Base-by-base conservation (phyloP, 2,888 invertebrate species). In the Eumerus sabulonum region DNA sequence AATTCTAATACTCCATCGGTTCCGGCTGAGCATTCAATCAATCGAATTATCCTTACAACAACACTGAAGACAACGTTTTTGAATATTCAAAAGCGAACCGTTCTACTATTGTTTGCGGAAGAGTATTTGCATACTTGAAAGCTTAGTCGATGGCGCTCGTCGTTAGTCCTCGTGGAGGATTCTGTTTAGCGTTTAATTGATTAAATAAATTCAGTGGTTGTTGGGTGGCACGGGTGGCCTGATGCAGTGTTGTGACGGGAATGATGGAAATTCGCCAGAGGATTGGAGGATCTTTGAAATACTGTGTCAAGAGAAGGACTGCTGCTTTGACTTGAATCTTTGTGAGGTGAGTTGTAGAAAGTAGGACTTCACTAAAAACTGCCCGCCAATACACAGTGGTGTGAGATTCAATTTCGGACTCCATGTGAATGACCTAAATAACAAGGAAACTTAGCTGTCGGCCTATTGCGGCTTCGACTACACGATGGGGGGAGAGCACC, bases 271-370 rank as follows among this genome's bases (percentile, higher is more conserved):
- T 85, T 90, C 90, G 27, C 90, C 91, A 82, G 94, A 94, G 85
- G 94, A 95, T 87, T 94, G 94, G 93, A 92, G 92, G 85, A 91
- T 94, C 81, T 95, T 92, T 86, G 93, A 94, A 88, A 91, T 92
- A 4, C 88, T 94, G 76, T 92, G 92, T 83, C 85, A 83, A 51
- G 82, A 83, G 35, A 50, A 57, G 60, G 51, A 48, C 11, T 64
- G 64, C 12, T 54, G 36, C 1, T 45, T 44, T 1, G 56, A 60
- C 2, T 38, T 36, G 12, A 11, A 42, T 48, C 12, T 42, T 1
- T 62, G 50, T 50, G 64, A 66, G 48, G 82, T 82, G 18, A 77
- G 68, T 60, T 12, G 19, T 9, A 27, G 3, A 62, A 73, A n/a
- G n/a, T 13, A 44, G 48, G 60, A 73, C 19, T 79, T 74, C 79